Conservation (phyloP, 2,797 vertebrate species). For the Amphiprion clarkii region DNA sequence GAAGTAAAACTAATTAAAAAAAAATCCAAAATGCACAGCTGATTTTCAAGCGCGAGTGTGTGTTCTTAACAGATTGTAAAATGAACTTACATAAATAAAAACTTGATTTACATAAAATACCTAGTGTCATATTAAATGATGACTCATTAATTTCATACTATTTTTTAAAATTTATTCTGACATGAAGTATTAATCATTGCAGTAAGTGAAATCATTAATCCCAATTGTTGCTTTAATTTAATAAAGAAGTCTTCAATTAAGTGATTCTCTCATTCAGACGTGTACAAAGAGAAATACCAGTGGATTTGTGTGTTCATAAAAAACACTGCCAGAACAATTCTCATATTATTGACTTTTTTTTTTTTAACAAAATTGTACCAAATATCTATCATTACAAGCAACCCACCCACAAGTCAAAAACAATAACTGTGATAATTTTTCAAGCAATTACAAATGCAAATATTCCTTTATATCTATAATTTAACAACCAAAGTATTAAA, state of each 20-base stretch:
- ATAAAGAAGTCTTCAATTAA: constrained; percentile 56
- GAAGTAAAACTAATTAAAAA: constrained; percentile 7
- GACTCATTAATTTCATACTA: constrained; percentile 17
- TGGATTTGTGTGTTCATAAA: not conserved
- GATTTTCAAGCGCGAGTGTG: not conserved
- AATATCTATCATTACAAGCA: constrained; percentile 9
- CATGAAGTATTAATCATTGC: constrained; percentile 49
- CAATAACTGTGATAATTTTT: constrained; percentile 15
- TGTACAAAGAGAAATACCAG: constrained; percentile 21
- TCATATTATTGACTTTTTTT: not conserved
- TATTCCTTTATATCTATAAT: constrained; percentile 18
- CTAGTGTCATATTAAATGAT: constrained; percentile 25
- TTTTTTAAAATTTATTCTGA: constrained; percentile 38
- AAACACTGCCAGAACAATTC: constrained; percentile 9
- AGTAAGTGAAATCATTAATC: constrained; percentile 43
- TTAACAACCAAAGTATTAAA: not conserved
- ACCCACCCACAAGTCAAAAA: constrained; percentile 16
- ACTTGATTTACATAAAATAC: constrained; percentile 3
- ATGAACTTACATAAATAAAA: constrained; percentile 9
- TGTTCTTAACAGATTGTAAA: not conserved
- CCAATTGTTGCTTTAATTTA: constrained; percentile 55
- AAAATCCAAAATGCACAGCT: not conserved
- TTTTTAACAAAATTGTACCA: constrained; percentile 16
- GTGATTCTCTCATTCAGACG: constrained; percentile 30
- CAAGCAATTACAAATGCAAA: constrained; percentile 31